Base-by-base conservation (phyloP, 1,140 invertebrate genomes). In the Parasteatoda tepidariorum region DNA sequence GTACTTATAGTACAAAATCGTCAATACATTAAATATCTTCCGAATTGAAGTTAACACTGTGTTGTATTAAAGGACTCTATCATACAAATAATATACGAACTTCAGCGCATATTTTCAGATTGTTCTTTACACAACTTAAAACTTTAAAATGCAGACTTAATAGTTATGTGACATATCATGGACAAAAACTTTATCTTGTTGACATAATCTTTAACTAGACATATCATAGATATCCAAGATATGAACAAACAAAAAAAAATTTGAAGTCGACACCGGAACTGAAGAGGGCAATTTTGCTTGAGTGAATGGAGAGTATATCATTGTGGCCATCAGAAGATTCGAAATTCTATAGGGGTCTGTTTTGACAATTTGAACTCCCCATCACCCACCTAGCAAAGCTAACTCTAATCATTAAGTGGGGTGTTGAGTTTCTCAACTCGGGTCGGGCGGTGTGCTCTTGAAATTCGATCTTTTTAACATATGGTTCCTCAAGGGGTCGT, bases 381-480 rank as follows among this genome's bases (percentile, higher is more conserved):
- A 41, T 31, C 34, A 30, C 62, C n/a, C 28, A 26, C 48, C 31
- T 28, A 73, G 48, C 70, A 73, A 31, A 73, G 70, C 70, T 26
- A 73, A 31, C 3, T 15, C 11, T 57, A 48, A 73, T 73, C 70
- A 73, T 73, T 73, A 73, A 73, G 28, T 73, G 31, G 24, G 30
- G 70, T 59, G 70, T 73, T 73, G 70, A 73, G 48, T 68, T 34
- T 68, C 66, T 24, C 34, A 24, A 68, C 34, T 41, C n/a, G 22
- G 68, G 68, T 0, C 26, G 68, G 33, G 73, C 73, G 73, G 73
- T 28, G 31, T 30, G 55, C 73, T 75, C 73, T 75, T 75, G 73
- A 75, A 75, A 75, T 75, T 75, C 59, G 73, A 75, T 75, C 73
- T 75, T 75, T 75, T 75, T 75, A 75, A 75, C 73, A 75, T 75